Evolutionary conservation across 1,140 invertebrate genomes (phyloP), one percentile per base, ranked within the genome.

Genomic region (Apolygus lucorum): DNA sequence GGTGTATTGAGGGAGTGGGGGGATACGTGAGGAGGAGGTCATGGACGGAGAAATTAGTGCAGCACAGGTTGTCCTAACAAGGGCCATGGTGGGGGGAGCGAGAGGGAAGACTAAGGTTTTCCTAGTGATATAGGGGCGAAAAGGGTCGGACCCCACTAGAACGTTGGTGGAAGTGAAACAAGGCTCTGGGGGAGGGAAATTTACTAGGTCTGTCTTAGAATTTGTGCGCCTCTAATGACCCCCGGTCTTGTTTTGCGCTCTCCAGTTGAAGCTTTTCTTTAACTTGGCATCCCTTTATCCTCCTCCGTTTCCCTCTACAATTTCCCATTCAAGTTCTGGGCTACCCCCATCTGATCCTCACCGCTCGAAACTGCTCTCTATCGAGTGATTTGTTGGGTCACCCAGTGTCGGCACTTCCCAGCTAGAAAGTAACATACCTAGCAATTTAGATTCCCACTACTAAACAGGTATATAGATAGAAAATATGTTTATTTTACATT

Each of bases 181-280:
- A 17, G 4, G 4, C 34, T 42, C 4, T 42, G 17, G 34, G 17
- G 34, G 34, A 22, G 54, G 8, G 22, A 59, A 59, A 59, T 59
- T 59, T 59, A 59, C 54, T 59, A 17, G 13, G 11, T 17, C 54
- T 59, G 11, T 24, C 54, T 59, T 24, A 59, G 54, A 4, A 21
- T 59, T 59, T 59, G 54, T 59, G 54, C 4, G 54, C 54, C 54
- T 59, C 54, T 59, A 59, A 59, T 59, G 54, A 24, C 54, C 54
- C 54, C 54, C 54, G 34, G 34, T 17, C 34, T 42, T 42, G 34
- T 42, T 42, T 42, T 42, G 34, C 34, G 34, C 34, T 42, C 17
- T 17, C 34, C 34, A 8, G n/a, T n/a, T n/a, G n/a, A 4, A 42
- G 4, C 34, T 42, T 42, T 42, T 42, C 34, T 42, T 42, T 42